These are phyloP conservation scores for Zophobas morio DNA, from an alignment of 1,140 invertebrate species.

Conservation along the genomic window DNA sequence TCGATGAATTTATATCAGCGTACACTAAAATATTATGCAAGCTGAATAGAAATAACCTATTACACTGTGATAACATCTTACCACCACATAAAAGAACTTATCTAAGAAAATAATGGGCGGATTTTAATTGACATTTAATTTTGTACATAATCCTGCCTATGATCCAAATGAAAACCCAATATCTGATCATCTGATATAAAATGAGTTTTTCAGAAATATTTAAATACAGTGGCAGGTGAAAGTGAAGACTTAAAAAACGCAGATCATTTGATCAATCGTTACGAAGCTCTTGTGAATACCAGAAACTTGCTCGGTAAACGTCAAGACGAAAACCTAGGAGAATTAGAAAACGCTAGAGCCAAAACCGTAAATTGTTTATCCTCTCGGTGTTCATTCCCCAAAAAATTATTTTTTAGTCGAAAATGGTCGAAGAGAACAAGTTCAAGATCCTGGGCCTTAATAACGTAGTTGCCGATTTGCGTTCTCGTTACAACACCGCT, in stretches of 20 bases:
- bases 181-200: no score
- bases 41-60: constrained; percentile 10
- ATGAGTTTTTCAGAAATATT: background rate
- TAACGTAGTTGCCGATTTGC: background rate
- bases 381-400: background rate
- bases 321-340: constrained; percentile 12
- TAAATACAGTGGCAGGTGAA: background rate
- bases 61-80: constrained; percentile 1
- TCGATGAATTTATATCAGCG: background rate
- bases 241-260: constrained; percentile 14
- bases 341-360: constrained; percentile 5
- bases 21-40: background rate
- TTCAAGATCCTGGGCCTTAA: constrained; percentile 23
- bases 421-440: constrained; percentile 16
- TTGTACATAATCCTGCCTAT: no score
- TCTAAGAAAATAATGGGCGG: background rate
- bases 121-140: background rate
- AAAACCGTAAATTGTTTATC: constrained; percentile 3
- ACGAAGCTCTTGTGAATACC: constrained; percentile 4
- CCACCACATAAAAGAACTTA: background rate
- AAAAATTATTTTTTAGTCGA: constrained; percentile 3
- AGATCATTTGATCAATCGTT: background rate
- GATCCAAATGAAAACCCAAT: no score
- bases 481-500: constrained; percentile 16
- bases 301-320: constrained; percentile 5